Percentiles rank a stretch among this genome's conserved stretches.
Conservation (phyloP, 2,113 vertebrate species). For the Chamaea fasciata region DNA sequence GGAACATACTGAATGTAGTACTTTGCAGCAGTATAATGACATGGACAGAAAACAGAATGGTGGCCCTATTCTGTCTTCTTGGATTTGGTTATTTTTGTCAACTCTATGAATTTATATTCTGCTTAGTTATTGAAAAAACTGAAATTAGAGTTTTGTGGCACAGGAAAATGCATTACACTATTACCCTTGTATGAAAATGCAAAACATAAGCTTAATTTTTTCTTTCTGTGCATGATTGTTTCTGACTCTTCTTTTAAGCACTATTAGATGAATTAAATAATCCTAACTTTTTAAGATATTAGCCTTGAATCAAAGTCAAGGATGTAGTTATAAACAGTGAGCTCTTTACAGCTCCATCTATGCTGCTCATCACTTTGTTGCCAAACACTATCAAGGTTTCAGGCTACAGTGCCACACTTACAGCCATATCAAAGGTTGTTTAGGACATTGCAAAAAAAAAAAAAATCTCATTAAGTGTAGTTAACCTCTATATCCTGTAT, state of each 20-base stretch:
- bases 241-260: background rate
- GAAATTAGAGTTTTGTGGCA: background rate
- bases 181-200: background rate
- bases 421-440: background rate
- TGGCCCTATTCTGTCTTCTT: background rate
- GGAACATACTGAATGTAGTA: background rate
- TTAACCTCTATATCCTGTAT: background rate
- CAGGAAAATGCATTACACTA: background rate
- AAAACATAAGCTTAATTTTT: background rate
- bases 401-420: background rate
- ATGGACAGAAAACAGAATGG: background rate
- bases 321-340: background rate
- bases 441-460: background rate
- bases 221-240: background rate
- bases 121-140: background rate
- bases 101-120: background rate
- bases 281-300: background rate
- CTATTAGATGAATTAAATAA: background rate
- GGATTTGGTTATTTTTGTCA: background rate
- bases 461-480: background rate
- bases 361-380: background rate
- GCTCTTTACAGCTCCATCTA: background rate
- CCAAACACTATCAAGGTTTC: background rate
- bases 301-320: background rate
- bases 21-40: background rate